phyloP scores from a whole-genome alignment of 1,140 invertebrate genomes.

The Drosophila miranda region DNA sequence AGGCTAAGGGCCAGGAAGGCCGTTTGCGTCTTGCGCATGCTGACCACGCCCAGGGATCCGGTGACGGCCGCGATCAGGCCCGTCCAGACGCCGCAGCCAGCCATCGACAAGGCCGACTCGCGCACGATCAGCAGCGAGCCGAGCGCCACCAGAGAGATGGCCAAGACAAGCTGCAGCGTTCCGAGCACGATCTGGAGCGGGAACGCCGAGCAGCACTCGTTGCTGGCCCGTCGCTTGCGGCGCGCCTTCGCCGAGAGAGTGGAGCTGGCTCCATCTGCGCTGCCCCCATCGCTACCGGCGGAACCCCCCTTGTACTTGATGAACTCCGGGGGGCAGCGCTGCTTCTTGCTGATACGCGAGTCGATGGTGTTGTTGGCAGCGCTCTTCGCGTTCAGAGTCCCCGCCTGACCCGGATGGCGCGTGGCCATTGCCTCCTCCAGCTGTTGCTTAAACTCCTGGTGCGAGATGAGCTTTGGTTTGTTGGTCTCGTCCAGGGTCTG shows the following conservation, averaged over 20 bases:
- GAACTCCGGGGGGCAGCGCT: conserved; percentile 73
- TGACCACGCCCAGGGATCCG: conserved; percentile 77
- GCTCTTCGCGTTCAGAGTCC: conserved; percentile 29
- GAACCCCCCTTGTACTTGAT: conserved; percentile 70
- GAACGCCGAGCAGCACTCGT: conserved; percentile 74
- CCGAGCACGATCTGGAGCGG: conserved; percentile 75
- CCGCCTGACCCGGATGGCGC: conserved; percentile 20
- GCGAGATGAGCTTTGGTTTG: conserved; percentile 68
- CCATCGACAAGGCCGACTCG: conserved; percentile 72
- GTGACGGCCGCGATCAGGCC: conserved; percentile 75
- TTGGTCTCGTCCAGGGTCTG: conserved; percentile 18
- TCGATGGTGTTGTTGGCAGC: conserved; percentile 58
- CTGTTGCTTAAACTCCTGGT: conserved; percentile 75
- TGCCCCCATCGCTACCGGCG: conserved; percentile 30
- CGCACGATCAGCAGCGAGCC: conserved; percentile 73
- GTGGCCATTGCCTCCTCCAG: conserved; percentile 65
- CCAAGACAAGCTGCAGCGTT: conserved; percentile 72
- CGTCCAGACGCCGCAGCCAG: conserved; percentile 80
- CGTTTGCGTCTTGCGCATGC: conserved; percentile 76
- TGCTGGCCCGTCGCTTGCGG: conserved; percentile 54
- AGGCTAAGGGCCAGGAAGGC: conserved; percentile 78
- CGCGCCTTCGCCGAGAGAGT: conserved; percentile 52
- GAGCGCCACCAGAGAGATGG: conserved; percentile 71
- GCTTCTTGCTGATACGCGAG: conserved; percentile 79
- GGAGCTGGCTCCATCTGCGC: conserved; percentile 36